Conservation (phyloP, 2,113 vertebrate genomes). For the Lutjanus erythropterus region DNA sequence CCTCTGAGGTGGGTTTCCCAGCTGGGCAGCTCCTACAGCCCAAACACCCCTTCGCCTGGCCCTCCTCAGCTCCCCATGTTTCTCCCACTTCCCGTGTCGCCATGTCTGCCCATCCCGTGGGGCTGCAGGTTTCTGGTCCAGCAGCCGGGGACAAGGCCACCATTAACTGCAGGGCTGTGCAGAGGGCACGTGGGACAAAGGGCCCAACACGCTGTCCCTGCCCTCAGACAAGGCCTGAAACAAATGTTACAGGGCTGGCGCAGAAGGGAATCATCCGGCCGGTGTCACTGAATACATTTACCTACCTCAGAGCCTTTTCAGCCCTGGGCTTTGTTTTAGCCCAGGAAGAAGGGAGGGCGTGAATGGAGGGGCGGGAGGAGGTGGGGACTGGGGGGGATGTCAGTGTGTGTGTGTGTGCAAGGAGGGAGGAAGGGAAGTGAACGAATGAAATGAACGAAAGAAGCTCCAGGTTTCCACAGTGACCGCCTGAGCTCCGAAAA, state of each 20-base stretch:
- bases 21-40: constrained; percentile 10
- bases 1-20: constrained; percentile 84
- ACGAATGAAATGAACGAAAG: constrained; percentile 74
- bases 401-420: constrained; percentile 59
- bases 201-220: constrained; percentile 91
- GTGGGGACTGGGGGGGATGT: constrained; percentile 68
- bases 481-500: constrained; percentile 84
- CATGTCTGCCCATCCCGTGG: constrained; percentile 67
- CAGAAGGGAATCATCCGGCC: constrained; percentile 99
- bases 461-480: constrained; percentile 89
- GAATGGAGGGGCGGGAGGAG: constrained; percentile 86
- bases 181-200: constrained; percentile 93
- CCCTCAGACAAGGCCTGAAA: constrained; percentile 98
- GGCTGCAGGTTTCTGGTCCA: constrained; percentile 94
- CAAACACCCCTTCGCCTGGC: not conserved
- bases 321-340: constrained; percentile 85
- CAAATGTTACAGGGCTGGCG: constrained; percentile 94
- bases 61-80: constrained; percentile 26
- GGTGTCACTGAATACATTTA: constrained; percentile 99
- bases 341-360: constrained; percentile 82
- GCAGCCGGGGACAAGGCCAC: constrained; percentile 92
- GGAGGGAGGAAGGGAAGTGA: constrained; percentile 83
- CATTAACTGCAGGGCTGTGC: constrained; percentile 95
- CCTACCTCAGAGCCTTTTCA: constrained; percentile 98
- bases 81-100: constrained; percentile 68